These are phyloP conservation scores for Dendropsophus ebraccatus DNA, from an alignment of 2,113 vertebrate genomes.

Conservation along the genomic window DNA sequence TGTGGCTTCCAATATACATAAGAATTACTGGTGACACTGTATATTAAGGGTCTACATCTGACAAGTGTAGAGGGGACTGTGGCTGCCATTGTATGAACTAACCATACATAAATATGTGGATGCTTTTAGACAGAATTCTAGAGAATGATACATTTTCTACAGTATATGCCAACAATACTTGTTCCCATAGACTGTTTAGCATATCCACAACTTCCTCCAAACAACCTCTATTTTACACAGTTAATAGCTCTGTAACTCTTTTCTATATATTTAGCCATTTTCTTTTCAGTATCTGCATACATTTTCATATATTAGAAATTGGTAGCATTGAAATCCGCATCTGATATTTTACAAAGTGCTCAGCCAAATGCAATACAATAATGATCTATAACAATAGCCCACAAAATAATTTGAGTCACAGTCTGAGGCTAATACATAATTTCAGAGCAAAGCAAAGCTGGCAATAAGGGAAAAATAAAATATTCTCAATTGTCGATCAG, in stretches of 20 bases:
- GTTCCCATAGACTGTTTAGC: too few species aligned
- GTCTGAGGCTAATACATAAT: conserved; percentile 30
- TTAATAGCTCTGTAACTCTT: not conserved
- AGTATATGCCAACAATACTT: too few species aligned
- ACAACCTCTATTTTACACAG: not conserved
- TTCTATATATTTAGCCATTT: not conserved
- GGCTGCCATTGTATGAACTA: too few species aligned
- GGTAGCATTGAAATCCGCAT: not conserved
- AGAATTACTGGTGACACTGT: too few species aligned
- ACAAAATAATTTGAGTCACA: conserved; percentile 21
- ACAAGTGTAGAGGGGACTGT: too few species aligned
- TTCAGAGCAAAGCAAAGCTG: not conserved
- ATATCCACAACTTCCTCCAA: not conserved
- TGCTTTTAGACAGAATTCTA: too few species aligned
- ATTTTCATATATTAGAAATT: not conserved
- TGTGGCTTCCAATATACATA: too few species aligned
- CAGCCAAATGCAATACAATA: conserved; percentile 11
- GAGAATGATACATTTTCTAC: too few species aligned
- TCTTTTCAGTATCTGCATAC: not conserved
- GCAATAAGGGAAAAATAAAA: conserved; percentile 14
- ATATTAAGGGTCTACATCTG: too few species aligned
- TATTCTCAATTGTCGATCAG: conserved; percentile 24
- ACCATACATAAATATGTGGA: too few species aligned
- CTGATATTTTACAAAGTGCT: not conserved
- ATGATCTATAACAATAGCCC: conserved; percentile 17